Conservation (phyloP, 37 sponge, comb jelly and placozoan species). For the Hormiphora californensis region DNA sequence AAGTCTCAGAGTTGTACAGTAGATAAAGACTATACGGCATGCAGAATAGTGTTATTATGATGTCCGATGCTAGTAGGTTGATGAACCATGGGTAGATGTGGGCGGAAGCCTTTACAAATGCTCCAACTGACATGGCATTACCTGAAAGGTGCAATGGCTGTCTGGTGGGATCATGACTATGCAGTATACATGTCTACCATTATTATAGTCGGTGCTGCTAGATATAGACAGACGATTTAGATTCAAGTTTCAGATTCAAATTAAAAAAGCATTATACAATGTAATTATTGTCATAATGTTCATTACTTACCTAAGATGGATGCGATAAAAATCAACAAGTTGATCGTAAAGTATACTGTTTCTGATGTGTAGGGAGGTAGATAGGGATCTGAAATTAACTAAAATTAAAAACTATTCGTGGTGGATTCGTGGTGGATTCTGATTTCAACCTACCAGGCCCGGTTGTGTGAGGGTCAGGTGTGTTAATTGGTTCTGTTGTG, state of each 20-base stretch:
- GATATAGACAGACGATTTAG: neutral
- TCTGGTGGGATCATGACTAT: no score
- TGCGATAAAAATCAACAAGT: neutral
- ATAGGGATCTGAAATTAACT: no score
- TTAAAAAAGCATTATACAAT: neutral
- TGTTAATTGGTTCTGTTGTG: no score
- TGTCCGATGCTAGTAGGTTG: neutral
- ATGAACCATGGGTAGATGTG: constrained; percentile 31
- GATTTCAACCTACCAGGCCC: no score
- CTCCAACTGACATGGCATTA: neutral
- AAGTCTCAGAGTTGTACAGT: neutral
- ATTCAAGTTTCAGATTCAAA: neutral
- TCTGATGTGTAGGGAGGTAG: no score
- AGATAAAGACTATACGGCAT: constrained; percentile 19
- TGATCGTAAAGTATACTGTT: neutral
- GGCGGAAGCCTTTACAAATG: neutral
- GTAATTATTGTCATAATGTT: neutral
- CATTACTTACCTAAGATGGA: neutral
- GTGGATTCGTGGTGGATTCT: no score
- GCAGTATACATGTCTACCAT: no score
- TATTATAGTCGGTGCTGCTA: no score
- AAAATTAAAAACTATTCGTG: no score
- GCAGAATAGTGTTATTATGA: neutral
- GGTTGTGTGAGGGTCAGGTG: no score
- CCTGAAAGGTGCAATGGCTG: no score